These are phyloP conservation scores for Alfaro cultratus DNA, from an alignment of 2,797 vertebrate genomes.

Conservation along the genomic window DNA sequence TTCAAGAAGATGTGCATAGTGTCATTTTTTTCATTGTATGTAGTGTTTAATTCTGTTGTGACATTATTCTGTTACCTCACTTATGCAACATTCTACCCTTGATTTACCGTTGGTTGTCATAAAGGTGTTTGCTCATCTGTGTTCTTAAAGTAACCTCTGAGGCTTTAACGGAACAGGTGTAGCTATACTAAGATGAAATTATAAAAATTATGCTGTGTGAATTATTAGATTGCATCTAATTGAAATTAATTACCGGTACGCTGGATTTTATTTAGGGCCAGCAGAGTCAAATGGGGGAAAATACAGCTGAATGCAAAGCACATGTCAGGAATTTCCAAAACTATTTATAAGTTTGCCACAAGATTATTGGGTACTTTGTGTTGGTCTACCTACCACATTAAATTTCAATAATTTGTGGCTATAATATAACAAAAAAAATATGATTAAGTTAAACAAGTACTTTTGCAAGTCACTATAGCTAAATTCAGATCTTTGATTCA, in stretches of 20 bases:
- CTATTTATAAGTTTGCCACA: neutral
- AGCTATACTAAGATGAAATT: neutral
- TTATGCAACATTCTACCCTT: neutral
- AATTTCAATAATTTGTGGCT: neutral
- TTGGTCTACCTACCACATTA: neutral
- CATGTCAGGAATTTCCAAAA: neutral
- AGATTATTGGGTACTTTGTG: neutral
- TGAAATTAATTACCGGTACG: neutral
- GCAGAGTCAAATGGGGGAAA: neutral
- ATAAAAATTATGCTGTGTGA: neutral
- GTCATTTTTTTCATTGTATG: neutral
- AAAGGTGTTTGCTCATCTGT: neutral
- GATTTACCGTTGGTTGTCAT: neutral
- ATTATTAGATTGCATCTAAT: neutral
- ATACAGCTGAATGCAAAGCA: neutral
- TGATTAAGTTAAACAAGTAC: neutral
- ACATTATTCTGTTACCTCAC: neutral
- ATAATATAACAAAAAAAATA: neutral
- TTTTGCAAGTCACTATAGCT: neutral
- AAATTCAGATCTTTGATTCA: conserved; percentile 1
- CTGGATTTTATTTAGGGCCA: neutral
- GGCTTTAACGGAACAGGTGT: neutral
- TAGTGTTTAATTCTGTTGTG: neutral
- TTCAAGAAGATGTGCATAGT: neutral
- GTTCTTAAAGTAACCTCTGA: neutral